Evolutionary conservation across 2,888 invertebrate species (phyloP).

Genomic region (Formica aserva): DNA sequence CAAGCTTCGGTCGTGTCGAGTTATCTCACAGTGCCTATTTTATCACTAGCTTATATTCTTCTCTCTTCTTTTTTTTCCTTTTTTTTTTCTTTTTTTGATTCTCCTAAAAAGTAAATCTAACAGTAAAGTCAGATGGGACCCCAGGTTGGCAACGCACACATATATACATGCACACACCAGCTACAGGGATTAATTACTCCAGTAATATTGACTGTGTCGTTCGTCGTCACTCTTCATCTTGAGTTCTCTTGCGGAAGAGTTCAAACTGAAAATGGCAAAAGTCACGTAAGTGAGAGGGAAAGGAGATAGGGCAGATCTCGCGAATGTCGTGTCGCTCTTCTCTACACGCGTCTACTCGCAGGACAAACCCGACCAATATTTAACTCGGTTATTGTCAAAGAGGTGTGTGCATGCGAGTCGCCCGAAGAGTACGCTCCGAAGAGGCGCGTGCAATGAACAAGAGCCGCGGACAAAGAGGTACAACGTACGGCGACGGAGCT

Average conservation of each 20-base stretch:
- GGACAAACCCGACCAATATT: slow-evolving; percentile 67
- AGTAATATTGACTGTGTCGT: slow-evolving; percentile 77
- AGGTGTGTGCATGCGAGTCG: slow-evolving; percentile 80
- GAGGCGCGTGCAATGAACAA: slow-evolving; percentile 71
- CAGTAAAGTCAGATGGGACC: slow-evolving; percentile 72
- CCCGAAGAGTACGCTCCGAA: slow-evolving; percentile 53
- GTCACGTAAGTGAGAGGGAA: slow-evolving; percentile 48
- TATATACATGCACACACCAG: slow-evolving; percentile 83
- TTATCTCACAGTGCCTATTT: slow-evolving; percentile 75
- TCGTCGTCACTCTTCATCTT: slow-evolving; percentile 78
- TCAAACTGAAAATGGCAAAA: slow-evolving; percentile 64
- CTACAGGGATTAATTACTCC: slow-evolving; percentile 81
- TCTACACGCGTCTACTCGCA: slow-evolving; percentile 73
- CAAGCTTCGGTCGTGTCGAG: slow-evolving; percentile 81
- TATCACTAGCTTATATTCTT: slow-evolving; percentile 63
- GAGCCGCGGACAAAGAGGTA: slow-evolving; percentile 76
- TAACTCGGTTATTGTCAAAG: slow-evolving; percentile 84
- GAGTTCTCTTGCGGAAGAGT: slow-evolving; percentile 61
- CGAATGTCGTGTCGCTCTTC: slow-evolving; percentile 54
- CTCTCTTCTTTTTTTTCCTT: neutral
- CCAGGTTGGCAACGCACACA: slow-evolving; percentile 84
- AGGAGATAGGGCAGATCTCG: slow-evolving; percentile 55
- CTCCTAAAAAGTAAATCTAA: slow-evolving; percentile 73
- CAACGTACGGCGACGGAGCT: slow-evolving; percentile 75
- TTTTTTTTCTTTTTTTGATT: slow-evolving; percentile 67